Evolutionary conservation across 1,140 invertebrate species (phyloP).

Genomic region (Heterodera carotae): DNA sequence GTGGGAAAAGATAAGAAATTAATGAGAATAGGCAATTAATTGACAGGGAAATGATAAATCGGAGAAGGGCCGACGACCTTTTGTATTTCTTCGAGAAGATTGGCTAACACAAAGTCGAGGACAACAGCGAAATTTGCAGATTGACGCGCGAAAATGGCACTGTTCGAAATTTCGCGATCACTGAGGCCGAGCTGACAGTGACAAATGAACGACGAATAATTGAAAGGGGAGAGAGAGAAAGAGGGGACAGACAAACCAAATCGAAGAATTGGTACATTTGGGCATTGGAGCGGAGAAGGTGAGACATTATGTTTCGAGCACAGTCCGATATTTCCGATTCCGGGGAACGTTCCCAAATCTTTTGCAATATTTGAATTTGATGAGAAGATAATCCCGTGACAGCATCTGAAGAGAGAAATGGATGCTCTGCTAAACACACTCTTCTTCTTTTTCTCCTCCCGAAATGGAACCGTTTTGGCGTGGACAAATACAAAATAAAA

Average conservation of each 20-base stretch:
- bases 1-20: background rate
- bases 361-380: conserved; percentile 48
- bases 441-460: too few relatives aligned
- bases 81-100: conserved; percentile 49
- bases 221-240: background rate
- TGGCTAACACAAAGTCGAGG: conserved; percentile 54
- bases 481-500: too few relatives aligned
- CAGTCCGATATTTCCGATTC: conserved; percentile 51
- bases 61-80: too few relatives aligned
- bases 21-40: background rate
- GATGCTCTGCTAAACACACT: too few relatives aligned
- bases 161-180: conserved; percentile 46
- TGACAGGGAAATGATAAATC: background rate
- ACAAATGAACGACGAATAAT: too few relatives aligned
- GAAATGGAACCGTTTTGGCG: too few relatives aligned
- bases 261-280: conserved; percentile 49
- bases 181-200: conserved; percentile 43
- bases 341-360: conserved; percentile 48
- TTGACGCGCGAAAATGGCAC: conserved; percentile 39
- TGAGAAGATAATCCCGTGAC: conserved; percentile 45
- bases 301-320: conserved; percentile 47
- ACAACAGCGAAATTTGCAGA: conserved; percentile 54
- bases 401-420: background rate
- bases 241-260: conserved; percentile 30
- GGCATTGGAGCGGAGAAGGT: conserved; percentile 48